Evolutionary conservation across 2,888 invertebrate genomes (phyloP).

Genomic region (Platynereis dumerilii): DNA sequence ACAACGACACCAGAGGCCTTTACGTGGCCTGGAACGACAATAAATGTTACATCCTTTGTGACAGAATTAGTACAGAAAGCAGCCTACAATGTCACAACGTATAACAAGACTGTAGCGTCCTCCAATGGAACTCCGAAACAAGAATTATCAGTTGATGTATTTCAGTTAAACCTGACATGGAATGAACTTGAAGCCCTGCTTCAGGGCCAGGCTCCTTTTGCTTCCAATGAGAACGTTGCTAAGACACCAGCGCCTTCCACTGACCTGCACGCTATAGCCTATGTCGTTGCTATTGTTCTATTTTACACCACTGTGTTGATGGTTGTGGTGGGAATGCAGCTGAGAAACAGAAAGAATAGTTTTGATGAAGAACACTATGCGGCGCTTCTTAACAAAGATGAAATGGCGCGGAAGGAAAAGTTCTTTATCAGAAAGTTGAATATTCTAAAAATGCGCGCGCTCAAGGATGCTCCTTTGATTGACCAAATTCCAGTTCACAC

Average conservation of each 20-base stretch:
- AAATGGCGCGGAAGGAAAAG: neutral
- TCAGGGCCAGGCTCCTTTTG: too few species aligned
- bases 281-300: neutral
- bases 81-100: too few species aligned
- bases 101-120: too few species aligned
- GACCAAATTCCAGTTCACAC: slow-evolving; percentile 2
- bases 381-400: slow-evolving; percentile 4
- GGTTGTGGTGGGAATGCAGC: slow-evolving; percentile 6
- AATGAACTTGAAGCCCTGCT: too few species aligned
- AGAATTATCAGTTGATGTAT: too few species aligned
- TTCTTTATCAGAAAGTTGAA: neutral
- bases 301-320: neutral
- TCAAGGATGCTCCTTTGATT: neutral
- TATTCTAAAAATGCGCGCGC: neutral
- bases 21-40: too few species aligned
- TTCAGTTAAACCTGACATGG: too few species aligned
- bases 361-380: slow-evolving; percentile 6
- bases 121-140: too few species aligned
- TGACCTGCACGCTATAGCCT: neutral
- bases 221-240: too few species aligned
- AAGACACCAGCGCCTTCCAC: neutral
- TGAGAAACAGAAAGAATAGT: neutral
- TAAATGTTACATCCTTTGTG: too few species aligned
- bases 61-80: too few species aligned
- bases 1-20: too few species aligned